A percentile compares a stretch with the other conserved stretches of the same genome.
phyloP scores from a whole-genome alignment of 2,797 vertebrate genomes.

The Coracias cyanogaster region DNA sequence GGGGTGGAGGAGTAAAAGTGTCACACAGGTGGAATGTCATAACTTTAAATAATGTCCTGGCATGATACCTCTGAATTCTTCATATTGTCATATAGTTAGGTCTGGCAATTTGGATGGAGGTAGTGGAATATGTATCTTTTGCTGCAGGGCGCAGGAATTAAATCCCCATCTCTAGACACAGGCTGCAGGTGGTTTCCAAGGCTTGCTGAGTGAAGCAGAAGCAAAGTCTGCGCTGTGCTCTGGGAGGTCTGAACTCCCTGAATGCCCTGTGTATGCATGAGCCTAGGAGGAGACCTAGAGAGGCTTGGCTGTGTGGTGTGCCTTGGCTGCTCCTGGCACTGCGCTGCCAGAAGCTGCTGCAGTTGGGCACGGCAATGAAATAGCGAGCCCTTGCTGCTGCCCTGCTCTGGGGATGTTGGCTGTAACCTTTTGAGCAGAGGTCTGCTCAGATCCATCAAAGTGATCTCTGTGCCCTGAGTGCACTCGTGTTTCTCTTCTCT shows the following conservation, averaged over 20 bases:
- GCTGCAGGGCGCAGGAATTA: not conserved
- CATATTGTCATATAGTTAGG: not conserved
- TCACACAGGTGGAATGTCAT: not conserved
- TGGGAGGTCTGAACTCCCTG: not conserved
- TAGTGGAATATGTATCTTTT: not conserved
- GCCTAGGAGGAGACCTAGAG: not conserved
- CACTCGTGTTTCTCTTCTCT: not conserved
- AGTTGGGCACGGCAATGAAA: not conserved
- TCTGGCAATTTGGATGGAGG: not conserved
- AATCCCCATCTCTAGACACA: not conserved
- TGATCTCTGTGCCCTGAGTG: not conserved
- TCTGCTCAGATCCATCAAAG: not conserved
- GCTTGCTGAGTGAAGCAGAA: not conserved
- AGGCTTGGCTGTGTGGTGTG: not conserved
- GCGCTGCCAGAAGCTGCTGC: accelerated
- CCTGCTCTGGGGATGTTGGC: not conserved
- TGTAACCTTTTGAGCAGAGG: not conserved
- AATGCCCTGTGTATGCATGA: accelerated
- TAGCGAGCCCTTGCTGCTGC: accelerated
- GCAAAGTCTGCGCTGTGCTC: not conserved
- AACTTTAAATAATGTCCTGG: not conserved
- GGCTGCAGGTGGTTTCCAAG: not conserved
- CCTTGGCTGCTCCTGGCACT: not conserved
- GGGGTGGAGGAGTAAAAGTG: not conserved
- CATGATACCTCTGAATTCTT: not conserved